phyloP scores from a whole-genome alignment of 2,797 vertebrate genomes.

The Semotilus atromaculatus region DNA sequence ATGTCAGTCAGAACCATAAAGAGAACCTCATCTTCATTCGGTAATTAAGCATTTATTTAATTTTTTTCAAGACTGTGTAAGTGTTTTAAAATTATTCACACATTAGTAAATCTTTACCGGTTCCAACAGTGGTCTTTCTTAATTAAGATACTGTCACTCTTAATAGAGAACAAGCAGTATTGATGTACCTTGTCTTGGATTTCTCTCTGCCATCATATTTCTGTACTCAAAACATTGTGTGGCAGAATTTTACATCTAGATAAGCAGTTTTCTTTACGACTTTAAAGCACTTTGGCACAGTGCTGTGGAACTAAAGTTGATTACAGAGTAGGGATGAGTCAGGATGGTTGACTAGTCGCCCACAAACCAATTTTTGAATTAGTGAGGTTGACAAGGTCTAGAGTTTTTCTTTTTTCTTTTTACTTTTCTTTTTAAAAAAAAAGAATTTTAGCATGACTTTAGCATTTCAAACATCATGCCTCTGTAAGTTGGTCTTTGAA shows the following conservation, averaged over 20 bases:
- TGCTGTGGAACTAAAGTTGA: constrained; percentile 1
- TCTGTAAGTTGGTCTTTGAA: background rate
- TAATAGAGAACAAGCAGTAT: constrained; percentile 7
- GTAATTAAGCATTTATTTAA: background rate
- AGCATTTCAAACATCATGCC: background rate
- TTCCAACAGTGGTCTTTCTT: constrained; percentile 32
- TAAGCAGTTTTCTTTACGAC: constrained; percentile 18
- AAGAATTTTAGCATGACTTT: background rate
- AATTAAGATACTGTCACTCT: constrained; percentile 42
- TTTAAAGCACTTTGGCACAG: constrained; percentile 30
- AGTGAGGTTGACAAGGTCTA: background rate
- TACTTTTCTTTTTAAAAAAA: too few relatives aligned
- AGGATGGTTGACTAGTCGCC: constrained; percentile 8
- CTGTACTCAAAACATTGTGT: constrained; percentile 1
- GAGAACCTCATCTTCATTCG: constrained; percentile 5
- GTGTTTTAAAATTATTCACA: constrained; percentile 19
- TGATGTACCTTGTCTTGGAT: constrained; percentile 32
- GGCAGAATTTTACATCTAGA: constrained; percentile 22
- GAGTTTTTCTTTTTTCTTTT: background rate
- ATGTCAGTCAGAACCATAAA: constrained; percentile 13
- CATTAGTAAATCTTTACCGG: background rate
- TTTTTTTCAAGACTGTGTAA: background rate
- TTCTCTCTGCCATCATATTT: constrained; percentile 23
- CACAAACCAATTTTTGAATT: background rate
- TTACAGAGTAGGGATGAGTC: constrained; percentile 19